phyloP scores from a whole-genome alignment of 2,888 invertebrate genomes.

The Melieria crassipennis region DNA sequence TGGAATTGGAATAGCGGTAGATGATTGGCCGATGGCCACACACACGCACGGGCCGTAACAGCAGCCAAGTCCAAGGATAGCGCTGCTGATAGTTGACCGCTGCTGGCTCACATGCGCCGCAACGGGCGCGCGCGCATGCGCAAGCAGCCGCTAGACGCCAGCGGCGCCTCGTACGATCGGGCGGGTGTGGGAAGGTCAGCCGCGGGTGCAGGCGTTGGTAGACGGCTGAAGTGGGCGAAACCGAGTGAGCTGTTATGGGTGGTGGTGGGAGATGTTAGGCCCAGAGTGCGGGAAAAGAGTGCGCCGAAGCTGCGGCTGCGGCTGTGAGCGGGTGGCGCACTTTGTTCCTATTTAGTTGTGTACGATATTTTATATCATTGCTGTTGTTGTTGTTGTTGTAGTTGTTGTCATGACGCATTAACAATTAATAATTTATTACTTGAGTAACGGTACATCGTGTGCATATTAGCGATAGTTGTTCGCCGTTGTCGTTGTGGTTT shows the following conservation, averaged over 20 bases:
- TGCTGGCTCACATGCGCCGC: not conserved
- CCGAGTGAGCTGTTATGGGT: slow-evolving; percentile 9
- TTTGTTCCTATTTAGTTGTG: not conserved
- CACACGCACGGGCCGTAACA: slow-evolving; percentile 10
- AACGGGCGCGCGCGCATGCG: slow-evolving; percentile 5
- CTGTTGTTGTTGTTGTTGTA: not conserved
- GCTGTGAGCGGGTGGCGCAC: not conserved
- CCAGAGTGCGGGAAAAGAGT: too few relatives aligned
- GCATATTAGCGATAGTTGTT: slow-evolving; percentile 1
- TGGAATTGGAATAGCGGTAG: slow-evolving; percentile 42
- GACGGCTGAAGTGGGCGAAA: not conserved
- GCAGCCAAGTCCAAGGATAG: slow-evolving; percentile 49
- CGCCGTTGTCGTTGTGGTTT: too few relatives aligned
- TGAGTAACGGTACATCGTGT: slow-evolving; percentile 26
- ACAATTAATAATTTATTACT: slow-evolving; percentile 18
- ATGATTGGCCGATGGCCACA: slow-evolving; percentile 19
- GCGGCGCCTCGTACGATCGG: not conserved
- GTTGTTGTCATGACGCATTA: not conserved
- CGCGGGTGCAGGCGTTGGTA: not conserved
- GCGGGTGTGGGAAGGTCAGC: not conserved
- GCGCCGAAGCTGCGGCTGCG: not conserved
- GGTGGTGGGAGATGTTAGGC: not conserved
- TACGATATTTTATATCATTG: not conserved
- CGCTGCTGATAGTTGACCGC: slow-evolving; percentile 20
- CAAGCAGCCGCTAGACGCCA: not conserved